A percentile compares a stretch with the other conserved stretches of the same genome.
Evolutionary conservation across 1,140 invertebrate species (phyloP).

Genomic region (Ridgeia piscesae): DNA sequence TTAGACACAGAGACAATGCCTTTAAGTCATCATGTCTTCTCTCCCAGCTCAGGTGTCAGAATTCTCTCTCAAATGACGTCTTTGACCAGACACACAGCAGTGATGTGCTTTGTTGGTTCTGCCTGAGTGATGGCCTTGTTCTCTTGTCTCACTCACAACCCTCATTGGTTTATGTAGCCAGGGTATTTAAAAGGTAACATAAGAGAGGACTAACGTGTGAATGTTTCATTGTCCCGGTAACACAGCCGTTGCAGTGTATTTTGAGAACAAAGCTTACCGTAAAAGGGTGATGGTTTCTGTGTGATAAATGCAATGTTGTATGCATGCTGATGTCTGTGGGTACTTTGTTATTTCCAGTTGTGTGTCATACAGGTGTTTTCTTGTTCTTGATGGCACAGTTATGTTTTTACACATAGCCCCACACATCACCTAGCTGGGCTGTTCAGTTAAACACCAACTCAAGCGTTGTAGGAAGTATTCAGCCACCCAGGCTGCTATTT

Average conservation of each 20-base stretch:
- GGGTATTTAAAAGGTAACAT: not conserved
- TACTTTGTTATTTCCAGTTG: not conserved
- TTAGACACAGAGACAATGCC: not conserved
- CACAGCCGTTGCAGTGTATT: not conserved
- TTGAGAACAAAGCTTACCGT: not conserved
- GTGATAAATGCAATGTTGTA: not conserved
- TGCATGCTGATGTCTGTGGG: not conserved
- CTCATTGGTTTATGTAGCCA: not conserved
- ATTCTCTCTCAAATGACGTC: not conserved
- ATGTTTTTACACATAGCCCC: too few relatives aligned
- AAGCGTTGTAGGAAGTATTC: too few relatives aligned
- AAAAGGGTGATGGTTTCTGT: not conserved
- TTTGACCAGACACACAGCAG: not conserved
- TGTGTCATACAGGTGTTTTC: too few relatives aligned
- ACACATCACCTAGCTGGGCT: too few relatives aligned
- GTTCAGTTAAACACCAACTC: too few relatives aligned
- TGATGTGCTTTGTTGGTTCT: not conserved
- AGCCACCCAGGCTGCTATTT: too few relatives aligned
- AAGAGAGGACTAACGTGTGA: not conserved
- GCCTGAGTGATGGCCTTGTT: not conserved
- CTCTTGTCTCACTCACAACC: not conserved
- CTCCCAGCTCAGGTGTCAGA: not conserved
- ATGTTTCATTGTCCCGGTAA: not conserved
- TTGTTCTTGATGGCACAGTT: too few relatives aligned
- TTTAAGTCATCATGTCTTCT: not conserved